phyloP scores from a whole-genome alignment of 2,888 invertebrate species.

The Drosophila maculinotata region DNA sequence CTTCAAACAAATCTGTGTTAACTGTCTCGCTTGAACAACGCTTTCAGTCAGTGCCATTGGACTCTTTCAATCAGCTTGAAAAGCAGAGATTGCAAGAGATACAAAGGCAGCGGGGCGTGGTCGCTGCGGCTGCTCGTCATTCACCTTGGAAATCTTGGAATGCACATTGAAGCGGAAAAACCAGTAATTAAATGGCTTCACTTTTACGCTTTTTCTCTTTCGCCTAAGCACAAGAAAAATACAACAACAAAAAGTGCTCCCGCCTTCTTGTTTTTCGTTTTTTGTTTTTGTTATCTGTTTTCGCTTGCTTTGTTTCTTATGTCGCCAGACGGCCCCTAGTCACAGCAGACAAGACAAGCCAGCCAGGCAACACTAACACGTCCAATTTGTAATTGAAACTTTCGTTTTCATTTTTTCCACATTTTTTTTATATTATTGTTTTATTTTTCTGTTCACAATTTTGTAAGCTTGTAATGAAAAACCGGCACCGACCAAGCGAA shows the following conservation, averaged over 20 bases:
- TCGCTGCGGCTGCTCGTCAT: conserved; percentile 50
- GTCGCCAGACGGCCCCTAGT: conserved; percentile 28
- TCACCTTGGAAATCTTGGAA: conserved; percentile 68
- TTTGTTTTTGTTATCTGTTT: conserved; percentile 9
- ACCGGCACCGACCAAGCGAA: conserved; percentile 27
- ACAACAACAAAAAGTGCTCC: conserved; percentile 10
- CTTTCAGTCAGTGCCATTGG: conserved; percentile 34
- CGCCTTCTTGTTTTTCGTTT: conserved; percentile 32
- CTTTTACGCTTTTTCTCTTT: conserved; percentile 41
- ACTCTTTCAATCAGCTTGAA: conserved; percentile 33
- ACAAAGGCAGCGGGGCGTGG: conserved; percentile 20
- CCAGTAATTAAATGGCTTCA: conserved; percentile 74
- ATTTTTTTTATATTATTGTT: conserved; percentile 23
- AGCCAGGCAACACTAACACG: conserved; percentile 28
- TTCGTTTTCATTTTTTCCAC: conserved; percentile 66
- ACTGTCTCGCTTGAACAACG: conserved; percentile 32
- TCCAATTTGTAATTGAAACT: conserved; percentile 75
- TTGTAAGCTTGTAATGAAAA: conserved; percentile 39
- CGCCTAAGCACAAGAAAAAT: conserved; percentile 1
- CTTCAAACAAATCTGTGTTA: conserved; percentile 33
- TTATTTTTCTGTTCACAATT: conserved; percentile 7
- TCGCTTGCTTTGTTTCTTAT: conserved; percentile 27
- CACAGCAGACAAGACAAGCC: conserved; percentile 8
- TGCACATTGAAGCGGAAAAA: conserved; percentile 69
- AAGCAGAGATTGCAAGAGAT: not conserved